A percentile compares a stretch with the other conserved stretches of the same genome.
These are phyloP conservation scores for Morpho achilles DNA, from an alignment of 2,888 invertebrate genomes.

Conservation along the genomic window DNA sequence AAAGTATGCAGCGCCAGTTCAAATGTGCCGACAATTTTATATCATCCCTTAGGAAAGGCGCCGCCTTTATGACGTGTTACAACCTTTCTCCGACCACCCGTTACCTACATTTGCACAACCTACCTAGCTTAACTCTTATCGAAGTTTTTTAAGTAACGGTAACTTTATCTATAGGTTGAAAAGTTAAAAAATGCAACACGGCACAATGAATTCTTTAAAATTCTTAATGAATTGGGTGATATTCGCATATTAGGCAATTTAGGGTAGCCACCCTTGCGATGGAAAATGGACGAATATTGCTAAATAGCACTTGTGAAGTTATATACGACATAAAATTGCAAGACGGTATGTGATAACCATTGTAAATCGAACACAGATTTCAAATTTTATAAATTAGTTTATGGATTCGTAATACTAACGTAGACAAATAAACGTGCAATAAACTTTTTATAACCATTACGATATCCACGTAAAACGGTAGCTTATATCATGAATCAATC, in stretches of 20 bases:
- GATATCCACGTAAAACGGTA: no score
- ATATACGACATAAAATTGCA: no score
- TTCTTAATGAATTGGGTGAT: slow-evolving; percentile 4
- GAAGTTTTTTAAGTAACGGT: slow-evolving; percentile 39
- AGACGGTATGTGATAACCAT: no score
- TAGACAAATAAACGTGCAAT: no score
- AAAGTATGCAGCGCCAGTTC: slow-evolving; percentile 47
- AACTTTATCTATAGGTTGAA: slow-evolving; percentile 25
- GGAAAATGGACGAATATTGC: neutral
- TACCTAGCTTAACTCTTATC: slow-evolving; percentile 46
- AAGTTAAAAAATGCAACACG: slow-evolving; percentile 32
- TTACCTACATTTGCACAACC: slow-evolving; percentile 50
- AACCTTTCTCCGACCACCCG: slow-evolving; percentile 54
- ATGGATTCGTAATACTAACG: no score
- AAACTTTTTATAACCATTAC: no score
- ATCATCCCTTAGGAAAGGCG: slow-evolving; percentile 49
- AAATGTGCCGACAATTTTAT: slow-evolving; percentile 65
- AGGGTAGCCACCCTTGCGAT: neutral
- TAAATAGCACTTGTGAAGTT: no score
- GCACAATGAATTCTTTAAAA: slow-evolving; percentile 29
- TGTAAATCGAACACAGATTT: no score
- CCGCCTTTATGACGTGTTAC: slow-evolving; percentile 53
- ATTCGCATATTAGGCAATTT: slow-evolving; percentile 12
- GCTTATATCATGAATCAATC: no score
- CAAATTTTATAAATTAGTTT: no score